Base-by-base conservation (phyloP, 2,113 vertebrate species). In the Indicator maculatus region DNA sequence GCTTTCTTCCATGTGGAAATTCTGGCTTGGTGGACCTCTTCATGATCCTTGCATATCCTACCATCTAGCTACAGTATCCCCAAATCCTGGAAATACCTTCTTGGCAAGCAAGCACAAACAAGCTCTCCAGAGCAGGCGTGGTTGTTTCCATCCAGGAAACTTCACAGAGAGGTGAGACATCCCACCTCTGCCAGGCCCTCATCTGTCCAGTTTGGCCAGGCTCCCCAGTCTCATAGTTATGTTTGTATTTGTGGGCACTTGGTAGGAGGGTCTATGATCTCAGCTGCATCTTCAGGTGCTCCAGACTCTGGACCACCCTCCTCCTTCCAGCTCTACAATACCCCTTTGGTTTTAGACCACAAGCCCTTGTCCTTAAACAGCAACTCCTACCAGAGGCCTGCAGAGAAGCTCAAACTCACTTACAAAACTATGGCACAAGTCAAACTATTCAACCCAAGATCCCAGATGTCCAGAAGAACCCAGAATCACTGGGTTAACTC, bases 21-120 rank as follows among this genome's bases (percentile, higher is more conserved):
- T 90, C 83, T 94, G 93, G 83, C 86, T 86, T 86, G 86, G 47
- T 61, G 65, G 80, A 90, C 23, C 47, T 83, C 70, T 81, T 86
- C 11, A 9, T 69, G 76, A 93, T 92, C 81, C 83, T 86, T 64
- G 47, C 39, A 38, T 56, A 95, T 90, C 80, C 90, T 96, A 60
- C 30, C 73, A 86, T 78, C 80, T 83, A 96, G 93, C 73, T 83
- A 77, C 73, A 86, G 64, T 65, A 71, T 90, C 90, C 65, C 69
- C 24, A 95, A 93, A 96, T 94, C 96, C 93, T 96, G 90, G 80
- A 93, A 95, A 90, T 84, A 95, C 58, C 90, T 92, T 90, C 77
- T 83, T 96, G 92, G 93, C 93, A 94, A 74, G 76, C 65, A 83
- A 81, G 66, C 33, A 64, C 11, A 88, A 73, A 90, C 67, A 61